Evolutionary conservation across 2,888 invertebrate genomes (phyloP).

Genomic region (Fabriciana adippe): DNA sequence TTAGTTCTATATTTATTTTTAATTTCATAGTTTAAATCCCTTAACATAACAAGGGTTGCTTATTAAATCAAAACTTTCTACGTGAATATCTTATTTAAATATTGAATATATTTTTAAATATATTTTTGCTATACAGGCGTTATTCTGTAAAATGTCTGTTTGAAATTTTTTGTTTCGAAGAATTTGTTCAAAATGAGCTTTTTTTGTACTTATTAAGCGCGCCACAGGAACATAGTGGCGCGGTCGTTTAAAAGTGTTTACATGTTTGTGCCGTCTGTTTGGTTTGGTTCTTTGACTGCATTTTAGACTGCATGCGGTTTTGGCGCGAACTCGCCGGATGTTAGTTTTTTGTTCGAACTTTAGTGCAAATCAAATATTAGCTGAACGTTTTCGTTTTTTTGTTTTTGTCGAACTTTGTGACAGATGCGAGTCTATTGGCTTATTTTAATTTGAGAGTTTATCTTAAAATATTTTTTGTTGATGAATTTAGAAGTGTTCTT

Average conservation of each 20-base stretch:
- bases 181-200: slow-evolving; percentile 49
- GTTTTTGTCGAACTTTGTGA: slow-evolving; percentile 11
- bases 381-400: slow-evolving; percentile 18
- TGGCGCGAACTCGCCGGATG: slow-evolving; percentile 63
- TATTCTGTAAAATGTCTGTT: too few relatives aligned
- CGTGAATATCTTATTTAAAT: too few relatives aligned
- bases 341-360: slow-evolving; percentile 55
- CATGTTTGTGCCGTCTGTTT: slow-evolving; percentile 61
- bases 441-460: slow-evolving; percentile 16
- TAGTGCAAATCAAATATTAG: slow-evolving; percentile 54
- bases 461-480: not conserved
- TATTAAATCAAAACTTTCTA: too few relatives aligned
- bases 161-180: slow-evolving; percentile 24
- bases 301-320: slow-evolving; percentile 66
- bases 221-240: slow-evolving; percentile 51
- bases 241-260: slow-evolving; percentile 61
- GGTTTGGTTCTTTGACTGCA: slow-evolving; percentile 67
- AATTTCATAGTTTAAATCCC: too few relatives aligned
- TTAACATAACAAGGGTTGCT: too few relatives aligned
- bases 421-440: slow-evolving; percentile 20
- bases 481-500: not conserved
- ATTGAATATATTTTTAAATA: too few relatives aligned
- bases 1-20: too few relatives aligned
- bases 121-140: too few relatives aligned
- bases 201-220: slow-evolving; percentile 43